phyloP scores from a whole-genome alignment of 2,888 invertebrate species.

The Ryuthela nishihirai region DNA sequence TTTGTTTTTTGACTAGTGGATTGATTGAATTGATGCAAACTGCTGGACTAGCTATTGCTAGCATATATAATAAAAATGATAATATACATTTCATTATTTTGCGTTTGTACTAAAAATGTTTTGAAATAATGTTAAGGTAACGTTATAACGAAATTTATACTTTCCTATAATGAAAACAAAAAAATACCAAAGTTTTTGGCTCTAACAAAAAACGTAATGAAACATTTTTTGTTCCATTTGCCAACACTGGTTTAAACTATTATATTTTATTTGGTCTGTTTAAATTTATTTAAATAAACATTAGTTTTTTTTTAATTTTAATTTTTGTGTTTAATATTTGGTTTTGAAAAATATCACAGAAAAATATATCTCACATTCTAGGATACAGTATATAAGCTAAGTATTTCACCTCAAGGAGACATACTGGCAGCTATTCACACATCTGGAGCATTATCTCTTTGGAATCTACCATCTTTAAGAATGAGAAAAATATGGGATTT shows the following conservation, averaged over 20 bases:
- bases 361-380: constrained; percentile 45
- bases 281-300: background rate
- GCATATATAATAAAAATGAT: too few relatives aligned
- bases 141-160: too few relatives aligned
- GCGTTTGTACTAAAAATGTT: too few relatives aligned
- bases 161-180: too few relatives aligned
- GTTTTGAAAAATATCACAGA: constrained; percentile 8
- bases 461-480: constrained; percentile 64
- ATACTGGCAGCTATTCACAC: constrained; percentile 64
- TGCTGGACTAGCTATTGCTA: too few relatives aligned
- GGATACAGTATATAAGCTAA: constrained; percentile 63
- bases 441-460: constrained; percentile 65
- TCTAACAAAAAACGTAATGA: too few relatives aligned
- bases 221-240: too few relatives aligned
- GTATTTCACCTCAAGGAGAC: constrained; percentile 60
- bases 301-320: background rate
- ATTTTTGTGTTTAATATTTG: background rate
- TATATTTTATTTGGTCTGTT: background rate
- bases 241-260: background rate
- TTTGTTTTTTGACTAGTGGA: too few relatives aligned
- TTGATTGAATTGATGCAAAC: too few relatives aligned
- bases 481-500: constrained; percentile 46
- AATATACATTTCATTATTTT: too few relatives aligned
- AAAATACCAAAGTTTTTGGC: too few relatives aligned
- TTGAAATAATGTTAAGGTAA: too few relatives aligned